These are phyloP conservation scores for Paramormyrops hopkinsi DNA, from an alignment of 2,797 vertebrate species.

Conservation along the genomic window DNA sequence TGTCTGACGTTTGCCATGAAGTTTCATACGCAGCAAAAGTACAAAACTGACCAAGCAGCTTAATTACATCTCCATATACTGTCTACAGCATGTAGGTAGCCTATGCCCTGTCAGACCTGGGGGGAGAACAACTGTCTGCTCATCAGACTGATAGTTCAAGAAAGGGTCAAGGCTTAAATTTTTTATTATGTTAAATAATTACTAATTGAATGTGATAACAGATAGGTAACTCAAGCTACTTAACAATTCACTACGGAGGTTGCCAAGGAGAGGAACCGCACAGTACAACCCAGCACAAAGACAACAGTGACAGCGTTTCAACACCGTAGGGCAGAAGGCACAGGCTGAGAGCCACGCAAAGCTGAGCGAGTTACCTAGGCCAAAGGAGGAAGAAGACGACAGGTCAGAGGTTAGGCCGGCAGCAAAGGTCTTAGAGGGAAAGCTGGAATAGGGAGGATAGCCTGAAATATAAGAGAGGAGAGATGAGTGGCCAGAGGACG, in stretches of 20 bases:
- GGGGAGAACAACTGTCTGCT: neutral
- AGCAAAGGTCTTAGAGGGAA: slow-evolving; percentile 83
- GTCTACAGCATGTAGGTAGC: neutral
- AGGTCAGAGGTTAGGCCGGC: slow-evolving; percentile 80
- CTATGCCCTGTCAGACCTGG: neutral
- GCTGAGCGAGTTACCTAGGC: slow-evolving; percentile 74
- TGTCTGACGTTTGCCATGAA: neutral
- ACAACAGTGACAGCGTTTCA: neutral
- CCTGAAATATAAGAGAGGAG: slow-evolving; percentile 76
- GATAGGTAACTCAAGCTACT: neutral
- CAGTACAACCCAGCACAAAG: neutral
- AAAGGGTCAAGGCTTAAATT: neutral
- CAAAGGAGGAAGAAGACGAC: slow-evolving; percentile 77
- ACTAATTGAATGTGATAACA: neutral
- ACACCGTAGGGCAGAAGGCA: neutral
- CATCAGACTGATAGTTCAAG: neutral
- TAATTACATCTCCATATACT: neutral
- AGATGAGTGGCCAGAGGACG: slow-evolving; percentile 31
- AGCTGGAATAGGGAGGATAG: slow-evolving; percentile 83
- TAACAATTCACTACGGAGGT: neutral
- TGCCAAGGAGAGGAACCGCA: neutral
- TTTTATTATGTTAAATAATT: neutral
- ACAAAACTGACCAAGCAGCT: neutral
- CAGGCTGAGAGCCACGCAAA: slow-evolving; percentile 21
- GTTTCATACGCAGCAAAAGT: neutral